These are phyloP conservation scores for Rhinoptilus africanus DNA, from an alignment of 2,113 vertebrate genomes.

Conservation along the genomic window DNA sequence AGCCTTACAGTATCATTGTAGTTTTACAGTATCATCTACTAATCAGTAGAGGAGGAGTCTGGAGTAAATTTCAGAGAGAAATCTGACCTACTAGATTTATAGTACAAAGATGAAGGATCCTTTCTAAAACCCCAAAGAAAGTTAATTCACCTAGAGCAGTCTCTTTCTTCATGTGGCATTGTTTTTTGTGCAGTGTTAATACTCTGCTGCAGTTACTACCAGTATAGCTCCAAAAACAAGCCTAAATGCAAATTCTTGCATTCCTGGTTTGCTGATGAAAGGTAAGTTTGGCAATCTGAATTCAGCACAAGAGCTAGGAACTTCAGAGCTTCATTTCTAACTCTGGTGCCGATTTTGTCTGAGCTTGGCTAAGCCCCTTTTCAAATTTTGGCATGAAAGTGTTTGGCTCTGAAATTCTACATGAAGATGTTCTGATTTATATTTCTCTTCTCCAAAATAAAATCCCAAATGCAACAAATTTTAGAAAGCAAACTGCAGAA, in stretches of 20 bases:
- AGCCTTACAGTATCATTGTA: neutral
- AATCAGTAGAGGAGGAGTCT: neutral
- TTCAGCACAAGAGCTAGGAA: neutral
- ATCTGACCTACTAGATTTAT: neutral
- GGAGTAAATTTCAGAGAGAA: neutral
- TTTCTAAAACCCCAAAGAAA: neutral
- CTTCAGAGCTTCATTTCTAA: neutral
- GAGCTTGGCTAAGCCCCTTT: neutral
- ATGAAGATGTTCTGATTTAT: neutral
- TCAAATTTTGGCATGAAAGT: neutral
- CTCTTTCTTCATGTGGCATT: neutral
- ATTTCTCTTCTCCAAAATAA: neutral
- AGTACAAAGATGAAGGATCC: neutral
- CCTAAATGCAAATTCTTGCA: neutral
- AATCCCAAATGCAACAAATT: neutral
- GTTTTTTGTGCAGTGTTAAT: neutral
- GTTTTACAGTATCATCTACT: neutral
- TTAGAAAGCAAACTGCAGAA: neutral
- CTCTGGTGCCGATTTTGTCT: neutral
- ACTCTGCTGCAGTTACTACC: neutral
- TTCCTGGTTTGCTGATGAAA: neutral
- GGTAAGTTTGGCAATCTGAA: neutral
- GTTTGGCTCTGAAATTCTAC: neutral
- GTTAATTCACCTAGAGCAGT: neutral
- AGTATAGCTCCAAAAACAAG: neutral